Percentiles rank a stretch among this genome's conserved stretches.
These are phyloP conservation scores for Nothura maculosa DNA, from an alignment of 2,797 vertebrate genomes.

Conservation along the genomic window DNA sequence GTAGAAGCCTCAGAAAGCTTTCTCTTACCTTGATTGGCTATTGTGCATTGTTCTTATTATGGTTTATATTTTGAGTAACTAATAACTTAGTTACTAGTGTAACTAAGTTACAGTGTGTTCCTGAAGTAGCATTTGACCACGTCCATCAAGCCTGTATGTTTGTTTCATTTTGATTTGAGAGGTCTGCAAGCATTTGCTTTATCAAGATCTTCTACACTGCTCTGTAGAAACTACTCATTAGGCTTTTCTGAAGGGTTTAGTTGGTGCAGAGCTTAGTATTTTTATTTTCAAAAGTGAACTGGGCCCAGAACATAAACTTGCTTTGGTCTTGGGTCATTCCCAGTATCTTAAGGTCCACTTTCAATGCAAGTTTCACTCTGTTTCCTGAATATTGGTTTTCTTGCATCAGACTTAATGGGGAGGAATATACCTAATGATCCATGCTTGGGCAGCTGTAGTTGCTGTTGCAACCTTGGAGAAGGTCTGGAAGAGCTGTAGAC, in stretches of 20 bases:
- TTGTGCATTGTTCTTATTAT: not conserved
- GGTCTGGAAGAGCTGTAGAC: not conserved
- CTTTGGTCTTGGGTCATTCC: not conserved
- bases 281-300: not conserved
- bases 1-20: not conserved
- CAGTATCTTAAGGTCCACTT: not conserved
- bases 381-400: not conserved
- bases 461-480: not conserved
- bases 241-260: not conserved
- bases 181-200: not conserved
- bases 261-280: not conserved
- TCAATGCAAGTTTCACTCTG: not conserved
- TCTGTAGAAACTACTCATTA: not conserved
- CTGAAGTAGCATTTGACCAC: not conserved
- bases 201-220: not conserved
- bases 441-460: not conserved
- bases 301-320: not conserved
- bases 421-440: not conserved
- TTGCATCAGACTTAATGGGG: not conserved
- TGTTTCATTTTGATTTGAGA: not conserved
- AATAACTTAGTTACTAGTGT: not conserved
- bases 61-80: not conserved
- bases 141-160: not conserved
- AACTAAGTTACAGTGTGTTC: not conserved
- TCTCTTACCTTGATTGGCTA: not conserved